Evolutionary conservation across 2,797 vertebrate genomes (phyloP).

Genomic region (Sebastes cheni): DNA sequence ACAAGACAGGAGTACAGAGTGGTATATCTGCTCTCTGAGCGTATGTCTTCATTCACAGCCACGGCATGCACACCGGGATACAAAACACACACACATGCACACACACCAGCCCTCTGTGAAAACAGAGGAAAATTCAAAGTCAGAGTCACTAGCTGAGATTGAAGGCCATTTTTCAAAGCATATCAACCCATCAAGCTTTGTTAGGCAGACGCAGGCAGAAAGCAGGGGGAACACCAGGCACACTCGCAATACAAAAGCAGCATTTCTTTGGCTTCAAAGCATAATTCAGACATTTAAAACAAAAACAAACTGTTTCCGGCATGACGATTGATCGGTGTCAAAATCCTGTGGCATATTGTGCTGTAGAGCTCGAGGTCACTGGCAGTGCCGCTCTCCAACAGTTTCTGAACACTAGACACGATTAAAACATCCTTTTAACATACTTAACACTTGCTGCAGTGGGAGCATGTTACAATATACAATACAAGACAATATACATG

Average conservation of each 20-base stretch:
- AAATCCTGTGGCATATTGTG: background rate
- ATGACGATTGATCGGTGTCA: constrained; percentile 5
- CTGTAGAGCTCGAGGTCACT: background rate
- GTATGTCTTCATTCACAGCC: constrained; percentile 14
- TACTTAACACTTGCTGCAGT: background rate
- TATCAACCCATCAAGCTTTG: constrained; percentile 13
- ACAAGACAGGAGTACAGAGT: constrained; percentile 8
- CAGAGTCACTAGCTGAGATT: constrained; percentile 21
- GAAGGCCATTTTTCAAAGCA: constrained; percentile 35
- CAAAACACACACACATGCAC: background rate
- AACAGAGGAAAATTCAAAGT: constrained; percentile 20
- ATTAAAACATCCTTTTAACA: background rate
- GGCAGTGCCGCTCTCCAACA: background rate
- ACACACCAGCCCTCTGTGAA: background rate
- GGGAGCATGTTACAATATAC: background rate
- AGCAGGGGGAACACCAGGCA: background rate
- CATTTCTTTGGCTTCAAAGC: background rate
- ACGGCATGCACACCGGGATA: background rate
- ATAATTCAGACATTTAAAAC: background rate
- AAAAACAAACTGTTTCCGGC: background rate
- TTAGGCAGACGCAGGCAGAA: constrained; percentile 14
- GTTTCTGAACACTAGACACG: background rate
- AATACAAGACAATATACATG: background rate
- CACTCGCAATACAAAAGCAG: constrained; percentile 2
- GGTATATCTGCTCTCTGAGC: background rate